These are phyloP conservation scores for Microvelia longipes DNA, from an alignment of 1,140 invertebrate species.

Conservation along the genomic window DNA sequence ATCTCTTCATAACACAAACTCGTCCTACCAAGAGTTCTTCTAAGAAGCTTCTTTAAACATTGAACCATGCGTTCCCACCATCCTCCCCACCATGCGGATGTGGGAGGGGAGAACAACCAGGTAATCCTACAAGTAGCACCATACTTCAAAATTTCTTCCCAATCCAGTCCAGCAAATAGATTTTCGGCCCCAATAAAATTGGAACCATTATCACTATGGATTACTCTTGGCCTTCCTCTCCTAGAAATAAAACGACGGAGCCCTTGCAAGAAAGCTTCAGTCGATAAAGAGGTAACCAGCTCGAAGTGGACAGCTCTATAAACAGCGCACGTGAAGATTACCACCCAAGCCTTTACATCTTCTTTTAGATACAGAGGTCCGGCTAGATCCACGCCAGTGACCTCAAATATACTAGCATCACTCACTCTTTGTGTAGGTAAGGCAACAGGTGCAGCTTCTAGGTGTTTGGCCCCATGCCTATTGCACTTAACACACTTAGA, in stretches of 20 bases:
- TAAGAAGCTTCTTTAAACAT: not conserved
- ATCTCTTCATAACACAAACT: not conserved
- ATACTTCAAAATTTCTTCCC: not conserved
- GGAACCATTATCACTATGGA: constrained; percentile 30
- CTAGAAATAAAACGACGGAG: constrained; percentile 25
- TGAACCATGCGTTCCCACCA: not conserved
- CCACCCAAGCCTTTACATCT: constrained; percentile 24
- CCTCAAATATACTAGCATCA: constrained; percentile 19
- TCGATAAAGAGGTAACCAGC: constrained; percentile 23
- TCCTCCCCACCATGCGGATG: not conserved
- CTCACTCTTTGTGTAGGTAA: constrained; percentile 16
- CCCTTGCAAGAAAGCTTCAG: constrained; percentile 21
- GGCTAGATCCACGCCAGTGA: constrained; percentile 22
- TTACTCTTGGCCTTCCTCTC: constrained; percentile 23
- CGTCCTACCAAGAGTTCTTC: not conserved
- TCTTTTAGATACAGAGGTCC: constrained; percentile 21
- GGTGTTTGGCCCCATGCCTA: not conserved
- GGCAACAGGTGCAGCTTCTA: not conserved
- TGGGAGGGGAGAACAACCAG: not conserved
- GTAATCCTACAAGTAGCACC: not conserved
- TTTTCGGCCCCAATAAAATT: constrained; percentile 14
- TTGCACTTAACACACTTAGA: not conserved
- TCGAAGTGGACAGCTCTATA: constrained; percentile 29
- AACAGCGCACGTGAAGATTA: constrained; percentile 27
- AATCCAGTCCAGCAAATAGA: not conserved